Evolutionary conservation across 2,113 vertebrate genomes (phyloP), one percentile per base, ranked within the genome.

Genomic region (Gambusia affinis): DNA sequence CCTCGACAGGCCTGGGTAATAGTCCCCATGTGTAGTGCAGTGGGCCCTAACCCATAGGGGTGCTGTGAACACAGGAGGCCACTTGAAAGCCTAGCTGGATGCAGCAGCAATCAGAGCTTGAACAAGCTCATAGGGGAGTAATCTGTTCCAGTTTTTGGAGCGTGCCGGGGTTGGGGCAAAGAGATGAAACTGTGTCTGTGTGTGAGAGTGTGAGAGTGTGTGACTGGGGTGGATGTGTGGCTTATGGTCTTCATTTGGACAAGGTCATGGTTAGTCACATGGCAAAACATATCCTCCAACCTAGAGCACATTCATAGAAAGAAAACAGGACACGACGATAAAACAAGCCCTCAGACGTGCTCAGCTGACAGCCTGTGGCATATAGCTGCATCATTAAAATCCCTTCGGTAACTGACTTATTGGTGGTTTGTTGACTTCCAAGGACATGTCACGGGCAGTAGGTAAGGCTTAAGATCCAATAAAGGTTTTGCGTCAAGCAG

Each of bases 81-180:
- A 93, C 92, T 92, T 93, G 92, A 94, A 94, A 94, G 92, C 82
- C 88, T 92, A 92, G 92, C 91, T 90, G 90, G 88, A 94, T 92
- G 92, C 87, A 88, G 91, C 89, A 82, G 93, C 92, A 94, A 94
- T 94, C 92, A 93, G 88, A 90, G 84, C 88, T 82, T 86, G 87
- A 88, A 87, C 80, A 88, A 89, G 89, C 88, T 85, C 91, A 91
- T 90, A 85, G 89, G 90, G 90, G 91, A 93, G 85, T 92, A 94
- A 94, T 94, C 88, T 93, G 89, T 93, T 94, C 91, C 93, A 94
- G 93, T 90, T 93, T 94, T 90, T 86, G 87, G 86, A 91, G 90
- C 73, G 82, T 91, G 90, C 90, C 89, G 76, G 79, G 82, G 78
- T 84, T 82, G 81, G 68, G 81, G 70, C 82, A 82, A 78, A 71